Percentiles rank a stretch among this genome's conserved stretches.
Evolutionary conservation across 2,797 vertebrate species (phyloP).

Genomic region (Trichosurus vulpecula): DNA sequence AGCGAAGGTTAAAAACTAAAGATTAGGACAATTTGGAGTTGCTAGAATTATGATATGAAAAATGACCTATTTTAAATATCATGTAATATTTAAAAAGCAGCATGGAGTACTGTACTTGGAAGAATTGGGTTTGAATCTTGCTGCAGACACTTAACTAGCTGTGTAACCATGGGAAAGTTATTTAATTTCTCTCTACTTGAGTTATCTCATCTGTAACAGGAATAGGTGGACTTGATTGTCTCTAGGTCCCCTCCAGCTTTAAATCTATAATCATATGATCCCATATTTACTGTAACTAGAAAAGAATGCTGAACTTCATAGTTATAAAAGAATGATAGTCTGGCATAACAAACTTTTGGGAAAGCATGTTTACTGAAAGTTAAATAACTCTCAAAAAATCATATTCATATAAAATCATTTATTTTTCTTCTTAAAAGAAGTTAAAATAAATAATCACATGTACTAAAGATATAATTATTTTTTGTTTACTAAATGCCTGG

Average conservation of each 20-base stretch:
- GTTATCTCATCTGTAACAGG: conserved; percentile 32
- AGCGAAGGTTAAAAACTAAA: conserved; percentile 48
- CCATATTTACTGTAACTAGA: background rate
- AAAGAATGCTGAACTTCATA: conserved; percentile 35
- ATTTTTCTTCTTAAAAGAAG: background rate
- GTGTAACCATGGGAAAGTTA: background rate
- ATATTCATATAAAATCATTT: background rate
- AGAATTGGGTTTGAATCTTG: background rate
- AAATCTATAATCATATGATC: background rate
- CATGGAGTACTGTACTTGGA: background rate
- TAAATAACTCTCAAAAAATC: background rate
- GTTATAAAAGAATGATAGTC: background rate
- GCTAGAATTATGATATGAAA: background rate
- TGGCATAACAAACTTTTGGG: background rate
- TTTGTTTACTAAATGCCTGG: background rate
- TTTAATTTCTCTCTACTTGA: background rate
- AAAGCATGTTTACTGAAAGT: background rate
- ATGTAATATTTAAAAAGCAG: conserved; percentile 33
- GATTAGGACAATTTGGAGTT: conserved; percentile 15
- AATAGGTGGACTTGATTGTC: background rate
- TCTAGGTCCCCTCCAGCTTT: background rate
- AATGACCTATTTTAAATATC: background rate
- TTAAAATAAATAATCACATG: background rate
- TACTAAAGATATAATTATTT: background rate
- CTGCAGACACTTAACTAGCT: background rate